phyloP scores from a whole-genome alignment of 2,113 vertebrate species.

The Labeo rohita region DNA sequence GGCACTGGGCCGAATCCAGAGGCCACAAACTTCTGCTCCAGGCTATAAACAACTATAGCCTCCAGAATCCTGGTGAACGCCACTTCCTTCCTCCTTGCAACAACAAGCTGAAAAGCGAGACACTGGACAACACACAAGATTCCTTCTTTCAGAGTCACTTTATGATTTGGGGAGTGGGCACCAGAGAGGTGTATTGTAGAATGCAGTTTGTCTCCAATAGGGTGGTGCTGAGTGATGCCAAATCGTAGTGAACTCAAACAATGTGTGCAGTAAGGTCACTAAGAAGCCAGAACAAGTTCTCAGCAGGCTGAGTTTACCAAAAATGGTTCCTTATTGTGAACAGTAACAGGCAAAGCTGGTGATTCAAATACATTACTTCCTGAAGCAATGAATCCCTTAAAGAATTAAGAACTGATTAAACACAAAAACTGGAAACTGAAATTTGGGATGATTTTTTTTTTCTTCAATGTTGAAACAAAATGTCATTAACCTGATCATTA shows the following conservation, averaged over 20 bases:
- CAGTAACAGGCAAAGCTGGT: neutral
- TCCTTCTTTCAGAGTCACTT: slow-evolving; percentile 1
- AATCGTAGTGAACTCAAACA: neutral
- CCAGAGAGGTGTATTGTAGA: neutral
- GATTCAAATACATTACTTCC: neutral
- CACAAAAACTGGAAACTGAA: neutral
- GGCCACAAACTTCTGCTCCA: slow-evolving; percentile 49
- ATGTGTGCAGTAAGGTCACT: neutral
- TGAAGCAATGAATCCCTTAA: slow-evolving; percentile 6
- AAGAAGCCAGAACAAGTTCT: neutral
- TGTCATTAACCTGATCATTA: neutral
- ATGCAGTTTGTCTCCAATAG: neutral
- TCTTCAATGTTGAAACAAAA: neutral
- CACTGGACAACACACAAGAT: neutral
- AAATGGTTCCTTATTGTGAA: neutral
- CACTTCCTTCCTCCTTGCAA: slow-evolving; percentile 39
- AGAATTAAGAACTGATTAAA: neutral
- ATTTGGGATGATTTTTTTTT: neutral
- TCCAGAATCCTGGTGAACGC: slow-evolving; percentile 37
- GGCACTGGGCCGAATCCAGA: slow-evolving; percentile 35
- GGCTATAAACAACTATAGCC: slow-evolving; percentile 47
- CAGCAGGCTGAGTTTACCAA: neutral
- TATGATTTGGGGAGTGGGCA: slow-evolving; percentile 5
- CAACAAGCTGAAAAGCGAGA: slow-evolving; percentile 21
- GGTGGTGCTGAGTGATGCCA: neutral